These are phyloP conservation scores for Caenorhabditis angaria DNA, from an alignment of 2,888 invertebrate species.

Conservation along the genomic window DNA sequence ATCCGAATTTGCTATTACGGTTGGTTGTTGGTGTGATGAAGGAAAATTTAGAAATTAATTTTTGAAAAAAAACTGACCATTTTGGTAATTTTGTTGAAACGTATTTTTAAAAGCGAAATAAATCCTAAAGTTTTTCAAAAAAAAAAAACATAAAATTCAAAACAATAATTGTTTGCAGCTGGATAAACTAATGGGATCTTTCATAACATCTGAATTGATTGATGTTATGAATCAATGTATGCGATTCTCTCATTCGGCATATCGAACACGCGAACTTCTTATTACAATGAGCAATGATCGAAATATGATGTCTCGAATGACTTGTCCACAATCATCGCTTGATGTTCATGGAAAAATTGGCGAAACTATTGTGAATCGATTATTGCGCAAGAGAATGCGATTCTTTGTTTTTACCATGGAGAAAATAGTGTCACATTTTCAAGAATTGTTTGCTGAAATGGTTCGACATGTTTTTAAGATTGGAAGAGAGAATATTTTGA, in stretches of 20 bases:
- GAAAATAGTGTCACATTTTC: constrained; percentile 39
- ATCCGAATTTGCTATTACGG: constrained; percentile 23
- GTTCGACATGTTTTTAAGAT: constrained; percentile 32
- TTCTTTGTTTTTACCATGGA: constrained; percentile 38
- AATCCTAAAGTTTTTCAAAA: constrained; percentile 4
- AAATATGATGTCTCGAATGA: constrained; percentile 28
- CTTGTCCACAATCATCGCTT: constrained; percentile 21
- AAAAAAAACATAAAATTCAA: neutral
- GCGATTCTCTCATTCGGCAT: constrained; percentile 32
- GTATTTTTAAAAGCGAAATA: neutral
- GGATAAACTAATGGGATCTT: constrained; percentile 20
- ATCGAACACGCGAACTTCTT: constrained; percentile 34
- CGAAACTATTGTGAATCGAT: constrained; percentile 19
- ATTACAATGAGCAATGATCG: constrained; percentile 41
- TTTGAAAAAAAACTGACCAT: no score
- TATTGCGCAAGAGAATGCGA: constrained; percentile 25
- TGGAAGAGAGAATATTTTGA: constrained; percentile 19
- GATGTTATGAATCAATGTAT: constrained; percentile 43
- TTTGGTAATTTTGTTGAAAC: neutral
- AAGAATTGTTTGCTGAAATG: constrained; percentile 35
- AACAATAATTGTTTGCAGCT: constrained; percentile 25
- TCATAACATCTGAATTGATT: constrained; percentile 27
- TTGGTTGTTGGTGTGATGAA: neutral
- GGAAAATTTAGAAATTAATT: neutral
- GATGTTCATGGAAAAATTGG: constrained; percentile 17